Conservation (phyloP, 1,140 invertebrate species). For the Pseudoatta argentina region DNA sequence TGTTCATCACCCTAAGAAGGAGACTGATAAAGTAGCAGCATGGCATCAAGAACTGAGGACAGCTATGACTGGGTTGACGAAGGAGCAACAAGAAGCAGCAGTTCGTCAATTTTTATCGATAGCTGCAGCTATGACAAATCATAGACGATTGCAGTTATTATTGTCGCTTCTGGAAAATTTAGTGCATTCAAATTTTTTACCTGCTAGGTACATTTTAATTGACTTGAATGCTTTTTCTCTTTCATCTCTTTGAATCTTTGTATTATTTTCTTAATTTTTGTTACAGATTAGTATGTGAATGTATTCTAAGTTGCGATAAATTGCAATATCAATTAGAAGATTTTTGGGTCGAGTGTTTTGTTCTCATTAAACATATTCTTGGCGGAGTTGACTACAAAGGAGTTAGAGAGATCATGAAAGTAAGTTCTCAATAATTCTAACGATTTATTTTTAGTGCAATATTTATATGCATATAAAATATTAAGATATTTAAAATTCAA, state of each 20-base stretch:
- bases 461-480: background rate
- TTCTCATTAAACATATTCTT: slow-evolving; percentile 94
- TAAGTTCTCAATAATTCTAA: slow-evolving; percentile 78
- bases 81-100: slow-evolving; percentile 91
- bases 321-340: slow-evolving; percentile 91
- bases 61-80: slow-evolving; percentile 86
- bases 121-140: slow-evolving; percentile 90
- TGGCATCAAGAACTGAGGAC: slow-evolving; percentile 89
- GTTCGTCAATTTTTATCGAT: slow-evolving; percentile 90
- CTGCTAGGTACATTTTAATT: slow-evolving; percentile 86
- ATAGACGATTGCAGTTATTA: slow-evolving; percentile 90
- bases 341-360: slow-evolving; percentile 96
- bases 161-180: slow-evolving; percentile 91
- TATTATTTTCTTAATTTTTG: background rate
- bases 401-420: slow-evolving; percentile 96
- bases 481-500: background rate
- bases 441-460: background rate
- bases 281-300: slow-evolving; percentile 94
- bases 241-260: too few species aligned
- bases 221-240: too few species aligned
- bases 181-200: slow-evolving; percentile 89
- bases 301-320: slow-evolving; percentile 93
- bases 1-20: slow-evolving; percentile 90
- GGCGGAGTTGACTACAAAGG: slow-evolving; percentile 98
- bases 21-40: slow-evolving; percentile 89